phyloP scores from a whole-genome alignment of 2,888 invertebrate genomes.

The Lasius fuliginosus region DNA sequence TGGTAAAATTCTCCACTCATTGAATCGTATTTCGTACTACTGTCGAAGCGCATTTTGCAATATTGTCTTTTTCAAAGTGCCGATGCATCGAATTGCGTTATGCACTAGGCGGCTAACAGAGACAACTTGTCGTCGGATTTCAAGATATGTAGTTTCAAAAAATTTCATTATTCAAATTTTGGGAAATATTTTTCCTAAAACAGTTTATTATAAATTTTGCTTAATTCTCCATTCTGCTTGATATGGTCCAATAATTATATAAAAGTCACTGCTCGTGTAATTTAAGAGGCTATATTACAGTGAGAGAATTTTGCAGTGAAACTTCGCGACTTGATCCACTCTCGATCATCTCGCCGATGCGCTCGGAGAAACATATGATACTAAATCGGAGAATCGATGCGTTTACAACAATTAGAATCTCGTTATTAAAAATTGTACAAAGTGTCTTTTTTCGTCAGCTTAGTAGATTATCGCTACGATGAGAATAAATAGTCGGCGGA shows the following conservation, averaged over 20 bases:
- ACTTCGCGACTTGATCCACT: slow-evolving; percentile 20
- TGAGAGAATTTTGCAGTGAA: background rate
- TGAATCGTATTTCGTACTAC: slow-evolving; percentile 42
- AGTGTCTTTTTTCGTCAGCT: slow-evolving; percentile 55
- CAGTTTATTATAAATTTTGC: background rate
- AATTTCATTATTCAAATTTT: slow-evolving; percentile 23
- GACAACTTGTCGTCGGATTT: slow-evolving; percentile 15
- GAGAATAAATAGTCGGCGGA: slow-evolving; percentile 64
- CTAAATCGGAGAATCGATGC: slow-evolving; percentile 26
- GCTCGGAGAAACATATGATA: slow-evolving; percentile 12
- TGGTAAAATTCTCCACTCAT: slow-evolving; percentile 51
- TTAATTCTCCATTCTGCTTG: background rate
- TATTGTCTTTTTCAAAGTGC: slow-evolving; percentile 41
- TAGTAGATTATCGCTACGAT: slow-evolving; percentile 62
- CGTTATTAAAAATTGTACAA: slow-evolving; percentile 76
- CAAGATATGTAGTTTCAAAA: slow-evolving; percentile 13
- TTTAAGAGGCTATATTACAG: slow-evolving; percentile 11
- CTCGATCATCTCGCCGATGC: slow-evolving; percentile 25
- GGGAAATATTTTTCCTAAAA: background rate
- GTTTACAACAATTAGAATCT: slow-evolving; percentile 34
- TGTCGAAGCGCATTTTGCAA: slow-evolving; percentile 28
- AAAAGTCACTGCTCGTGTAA: background rate
- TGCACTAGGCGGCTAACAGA: slow-evolving; percentile 17
- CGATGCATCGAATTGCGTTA: slow-evolving; percentile 21
- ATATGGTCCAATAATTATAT: background rate